Evolutionary conservation across 2,113 vertebrate species (phyloP).

Genomic region (Spea multiplicata): DNA sequence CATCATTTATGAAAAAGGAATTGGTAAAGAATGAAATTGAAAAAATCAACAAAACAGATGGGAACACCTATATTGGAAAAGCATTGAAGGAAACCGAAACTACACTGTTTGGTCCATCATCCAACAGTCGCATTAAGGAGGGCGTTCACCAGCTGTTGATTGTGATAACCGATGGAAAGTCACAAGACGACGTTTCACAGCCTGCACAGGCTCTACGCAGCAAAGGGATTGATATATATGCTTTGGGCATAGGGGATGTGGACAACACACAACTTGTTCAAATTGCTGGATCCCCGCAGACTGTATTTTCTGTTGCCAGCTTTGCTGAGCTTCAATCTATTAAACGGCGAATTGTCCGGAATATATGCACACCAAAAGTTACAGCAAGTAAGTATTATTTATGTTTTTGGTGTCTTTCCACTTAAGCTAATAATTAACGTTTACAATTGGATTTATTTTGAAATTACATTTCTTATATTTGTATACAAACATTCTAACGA

Average conservation of each 20-base stretch:
- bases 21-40: conserved; percentile 49
- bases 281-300: conserved; percentile 55
- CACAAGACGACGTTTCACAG: conserved; percentile 54
- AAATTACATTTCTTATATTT: no score
- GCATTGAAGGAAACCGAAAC: conserved; percentile 50
- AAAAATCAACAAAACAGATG: conserved; percentile 52
- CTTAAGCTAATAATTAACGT: no score
- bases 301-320: conserved; percentile 50
- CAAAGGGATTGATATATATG: conserved; percentile 55
- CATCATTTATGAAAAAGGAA: background rate
- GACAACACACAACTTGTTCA: conserved; percentile 56
- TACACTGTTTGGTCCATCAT: conserved; percentile 48
- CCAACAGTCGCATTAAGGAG: conserved; percentile 52
- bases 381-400: conserved; percentile 56
- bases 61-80: conserved; percentile 51
- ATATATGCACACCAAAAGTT: conserved; percentile 49
- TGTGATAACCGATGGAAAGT: conserved; percentile 59
- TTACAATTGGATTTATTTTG: no score
- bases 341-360: conserved; percentile 58
- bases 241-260: conserved; percentile 55
- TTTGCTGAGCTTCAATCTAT: conserved; percentile 55
- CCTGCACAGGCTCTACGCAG: conserved; percentile 54
- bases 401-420: background rate
- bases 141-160: conserved; percentile 58
- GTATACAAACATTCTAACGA: no score